Conservation (phyloP, 2,797 vertebrate genomes). For the Artibeus jamaicensis region DNA sequence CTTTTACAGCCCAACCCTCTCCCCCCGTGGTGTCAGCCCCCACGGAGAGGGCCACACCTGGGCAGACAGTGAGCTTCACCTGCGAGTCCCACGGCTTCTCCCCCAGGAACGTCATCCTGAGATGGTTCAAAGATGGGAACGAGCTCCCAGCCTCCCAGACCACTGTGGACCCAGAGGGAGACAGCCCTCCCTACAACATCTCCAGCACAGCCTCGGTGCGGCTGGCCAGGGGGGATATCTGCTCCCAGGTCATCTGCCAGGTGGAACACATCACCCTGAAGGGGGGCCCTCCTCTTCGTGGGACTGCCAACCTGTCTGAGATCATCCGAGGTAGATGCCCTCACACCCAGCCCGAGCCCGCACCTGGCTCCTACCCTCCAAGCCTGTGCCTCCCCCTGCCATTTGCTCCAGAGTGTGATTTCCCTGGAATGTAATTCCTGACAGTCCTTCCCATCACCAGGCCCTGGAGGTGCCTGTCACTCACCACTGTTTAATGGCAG, state of each 20-base stretch:
- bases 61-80: slow-evolving; percentile 52
- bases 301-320: too few relatives aligned
- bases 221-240: background rate
- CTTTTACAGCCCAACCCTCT: slow-evolving; percentile 58
- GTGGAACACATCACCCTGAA: slow-evolving; percentile 57
- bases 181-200: slow-evolving; percentile 13
- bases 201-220: slow-evolving; percentile 44
- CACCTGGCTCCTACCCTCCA: background rate
- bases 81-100: slow-evolving; percentile 73
- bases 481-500: background rate
- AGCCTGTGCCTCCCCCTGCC: background rate
- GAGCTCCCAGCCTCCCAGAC: fast-evolving
- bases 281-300: background rate
- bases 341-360: background rate
- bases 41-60: fast-evolving
- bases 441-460: background rate
- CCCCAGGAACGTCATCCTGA: slow-evolving; percentile 48
- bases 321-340: too few relatives aligned
- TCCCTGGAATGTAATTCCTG: background rate
- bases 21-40: background rate
- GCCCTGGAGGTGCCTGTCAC: too few relatives aligned
- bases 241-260: slow-evolving; percentile 67
- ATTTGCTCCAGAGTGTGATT: background rate
- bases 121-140: slow-evolving; percentile 60
- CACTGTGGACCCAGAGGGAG: fast-evolving